Conservation (phyloP, 2,888 invertebrate species). For the Leptopilina syphax region DNA sequence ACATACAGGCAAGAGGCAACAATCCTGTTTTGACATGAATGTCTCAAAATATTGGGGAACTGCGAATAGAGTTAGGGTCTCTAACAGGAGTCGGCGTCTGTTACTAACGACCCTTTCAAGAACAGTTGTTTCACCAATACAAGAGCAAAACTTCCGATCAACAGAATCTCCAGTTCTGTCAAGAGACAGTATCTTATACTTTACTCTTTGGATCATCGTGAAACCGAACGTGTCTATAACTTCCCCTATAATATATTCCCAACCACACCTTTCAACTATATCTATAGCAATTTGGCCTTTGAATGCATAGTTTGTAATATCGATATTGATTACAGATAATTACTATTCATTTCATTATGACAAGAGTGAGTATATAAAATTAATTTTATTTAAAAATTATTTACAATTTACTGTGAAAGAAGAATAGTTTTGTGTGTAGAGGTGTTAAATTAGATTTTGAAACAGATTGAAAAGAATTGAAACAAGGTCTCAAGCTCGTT, state of each 20-base stretch:
- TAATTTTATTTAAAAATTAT: too few relatives aligned
- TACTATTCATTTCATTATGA: neutral
- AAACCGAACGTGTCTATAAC: slow-evolving; percentile 7
- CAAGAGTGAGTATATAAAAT: too few relatives aligned
- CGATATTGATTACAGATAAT: slow-evolving; percentile 10
- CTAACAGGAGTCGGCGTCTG: slow-evolving; percentile 19
- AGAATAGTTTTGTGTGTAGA: too few relatives aligned
- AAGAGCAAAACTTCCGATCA: slow-evolving; percentile 7
- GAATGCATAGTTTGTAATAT: neutral
- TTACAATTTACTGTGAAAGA: too few relatives aligned
- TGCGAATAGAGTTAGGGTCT: neutral
- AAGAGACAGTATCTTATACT: slow-evolving; percentile 8
- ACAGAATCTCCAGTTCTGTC: slow-evolving; percentile 8
- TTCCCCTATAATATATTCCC: too few relatives aligned
- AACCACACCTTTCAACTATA: too few relatives aligned
- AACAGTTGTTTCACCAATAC: slow-evolving; percentile 9
- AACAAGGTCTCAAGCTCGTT: slow-evolving; percentile 10
- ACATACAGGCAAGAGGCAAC: neutral
- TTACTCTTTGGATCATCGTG: slow-evolving; percentile 13
- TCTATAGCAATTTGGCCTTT: neutral
- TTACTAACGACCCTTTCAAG: slow-evolving; percentile 34
- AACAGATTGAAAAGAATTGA: neutral
- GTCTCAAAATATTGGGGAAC: slow-evolving; percentile 6
- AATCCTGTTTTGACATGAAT: slow-evolving; percentile 4
- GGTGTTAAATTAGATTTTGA: neutral